These are phyloP conservation scores for Drosophila burlai DNA, from an alignment of 1,140 invertebrate species.

Conservation along the genomic window DNA sequence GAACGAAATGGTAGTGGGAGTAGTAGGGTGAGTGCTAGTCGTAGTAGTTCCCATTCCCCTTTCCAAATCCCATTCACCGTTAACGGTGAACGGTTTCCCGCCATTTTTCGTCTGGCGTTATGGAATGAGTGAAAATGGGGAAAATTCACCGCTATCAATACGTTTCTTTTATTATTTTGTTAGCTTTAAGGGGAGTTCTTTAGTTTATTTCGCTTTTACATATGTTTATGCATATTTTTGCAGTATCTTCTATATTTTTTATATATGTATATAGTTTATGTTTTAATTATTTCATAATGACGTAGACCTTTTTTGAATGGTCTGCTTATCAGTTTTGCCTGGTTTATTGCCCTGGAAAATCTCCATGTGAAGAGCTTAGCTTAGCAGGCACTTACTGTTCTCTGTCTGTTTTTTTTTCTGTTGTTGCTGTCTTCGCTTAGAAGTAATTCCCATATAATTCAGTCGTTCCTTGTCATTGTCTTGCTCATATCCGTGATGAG, in stretches of 20 bases:
- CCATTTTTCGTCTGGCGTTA: neutral
- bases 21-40: neutral
- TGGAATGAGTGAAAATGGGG: neutral
- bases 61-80: conserved; percentile 3
- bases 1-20: conserved; percentile 11
- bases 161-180: neutral
- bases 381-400: conserved; percentile 22
- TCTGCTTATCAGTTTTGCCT: neutral
- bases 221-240: neutral
- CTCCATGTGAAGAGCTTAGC: conserved; percentile 4
- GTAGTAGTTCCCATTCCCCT: neutral
- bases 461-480: conserved; percentile 58
- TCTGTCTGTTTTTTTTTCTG: neutral
- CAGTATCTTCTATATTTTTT: neutral
- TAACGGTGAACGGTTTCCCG: conserved; percentile 6
- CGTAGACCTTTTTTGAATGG: no score
- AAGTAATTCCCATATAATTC: conserved; percentile 58
- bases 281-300: neutral
- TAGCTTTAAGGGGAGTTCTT: neutral
- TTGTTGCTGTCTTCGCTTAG: conserved; percentile 30
- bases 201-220: neutral
- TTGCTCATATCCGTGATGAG: conserved; percentile 60
- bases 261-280: neutral
- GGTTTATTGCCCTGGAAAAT: conserved; percentile 43
- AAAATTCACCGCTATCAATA: neutral